phyloP scores from a whole-genome alignment of 2,797 vertebrate genomes.

The Bufotes viridis region DNA sequence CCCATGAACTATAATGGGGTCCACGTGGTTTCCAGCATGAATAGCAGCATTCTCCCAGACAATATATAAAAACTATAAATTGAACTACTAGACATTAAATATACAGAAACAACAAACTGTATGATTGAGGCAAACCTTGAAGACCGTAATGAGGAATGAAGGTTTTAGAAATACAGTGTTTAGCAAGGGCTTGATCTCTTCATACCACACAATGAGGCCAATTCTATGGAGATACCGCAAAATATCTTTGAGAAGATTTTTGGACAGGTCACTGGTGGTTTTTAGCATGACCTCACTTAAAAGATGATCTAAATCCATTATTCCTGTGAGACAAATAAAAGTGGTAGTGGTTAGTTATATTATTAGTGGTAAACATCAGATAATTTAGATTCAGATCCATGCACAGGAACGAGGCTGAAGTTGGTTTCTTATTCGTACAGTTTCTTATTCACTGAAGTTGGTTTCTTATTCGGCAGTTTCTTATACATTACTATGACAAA shows the following conservation, averaged over 20 bases:
- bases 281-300: constrained; percentile 61
- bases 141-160: constrained; percentile 77
- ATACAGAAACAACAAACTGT: background rate
- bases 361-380: background rate
- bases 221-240: constrained; percentile 79
- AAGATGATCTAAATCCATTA: constrained; percentile 72
- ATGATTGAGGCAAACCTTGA: constrained; percentile 73
- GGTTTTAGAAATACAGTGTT: constrained; percentile 75
- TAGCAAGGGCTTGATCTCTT: constrained; percentile 72
- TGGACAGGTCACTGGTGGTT: constrained; percentile 51
- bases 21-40: too few relatives aligned
- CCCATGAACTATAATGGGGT: too few relatives aligned
- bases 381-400: too few relatives aligned
- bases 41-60: too few relatives aligned
- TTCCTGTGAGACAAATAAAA: constrained; percentile 45
- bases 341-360: background rate
- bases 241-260: constrained; percentile 72
- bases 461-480: too few relatives aligned
- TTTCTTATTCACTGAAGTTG: too few relatives aligned
- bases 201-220: constrained; percentile 77
- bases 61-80: too few relatives aligned
- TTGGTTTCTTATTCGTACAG: too few relatives aligned
- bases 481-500: too few relatives aligned
- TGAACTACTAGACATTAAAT: background rate
- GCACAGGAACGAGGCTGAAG: too few relatives aligned